Conservation (phyloP, 2,113 vertebrate genomes). For the Phrynosoma blainvillii region DNA sequence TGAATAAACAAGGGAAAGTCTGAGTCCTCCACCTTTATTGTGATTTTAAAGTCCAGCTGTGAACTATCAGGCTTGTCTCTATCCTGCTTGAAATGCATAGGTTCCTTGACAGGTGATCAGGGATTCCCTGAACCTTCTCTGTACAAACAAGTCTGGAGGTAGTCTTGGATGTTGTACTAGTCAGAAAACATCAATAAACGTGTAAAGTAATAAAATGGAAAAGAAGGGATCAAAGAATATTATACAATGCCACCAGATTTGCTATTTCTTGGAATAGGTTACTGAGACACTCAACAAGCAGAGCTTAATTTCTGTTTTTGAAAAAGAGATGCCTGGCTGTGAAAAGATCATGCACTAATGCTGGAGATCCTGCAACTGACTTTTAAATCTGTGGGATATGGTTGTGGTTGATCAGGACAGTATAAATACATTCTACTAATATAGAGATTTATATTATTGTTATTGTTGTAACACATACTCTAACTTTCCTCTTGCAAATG, state of each 20-base stretch:
- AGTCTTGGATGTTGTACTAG: too few species aligned
- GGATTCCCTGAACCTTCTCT: too few species aligned
- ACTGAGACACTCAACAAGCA: background rate
- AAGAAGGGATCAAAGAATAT: background rate
- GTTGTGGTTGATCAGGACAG: background rate
- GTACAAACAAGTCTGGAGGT: too few species aligned
- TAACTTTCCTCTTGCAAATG: background rate
- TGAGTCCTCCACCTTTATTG: too few species aligned
- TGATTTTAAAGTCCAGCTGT: too few species aligned
- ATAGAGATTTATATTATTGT: background rate
- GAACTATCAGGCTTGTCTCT: too few species aligned
- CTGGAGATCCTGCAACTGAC: too few species aligned
- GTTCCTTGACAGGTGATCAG: too few species aligned
- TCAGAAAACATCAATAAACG: too few species aligned
- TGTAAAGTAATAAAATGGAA: constrained; percentile 20
- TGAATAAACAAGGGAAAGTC: too few species aligned
- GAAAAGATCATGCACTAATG: background rate
- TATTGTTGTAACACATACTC: background rate
- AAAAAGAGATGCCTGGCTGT: background rate
- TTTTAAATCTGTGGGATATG: background rate
- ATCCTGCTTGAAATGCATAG: too few species aligned
- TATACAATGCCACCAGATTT: background rate
- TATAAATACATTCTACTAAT: background rate
- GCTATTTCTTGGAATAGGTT: background rate
- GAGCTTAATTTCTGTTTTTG: background rate